Conservation (phyloP, 2,797 vertebrate genomes). For the Micromesistius poutassou region DNA sequence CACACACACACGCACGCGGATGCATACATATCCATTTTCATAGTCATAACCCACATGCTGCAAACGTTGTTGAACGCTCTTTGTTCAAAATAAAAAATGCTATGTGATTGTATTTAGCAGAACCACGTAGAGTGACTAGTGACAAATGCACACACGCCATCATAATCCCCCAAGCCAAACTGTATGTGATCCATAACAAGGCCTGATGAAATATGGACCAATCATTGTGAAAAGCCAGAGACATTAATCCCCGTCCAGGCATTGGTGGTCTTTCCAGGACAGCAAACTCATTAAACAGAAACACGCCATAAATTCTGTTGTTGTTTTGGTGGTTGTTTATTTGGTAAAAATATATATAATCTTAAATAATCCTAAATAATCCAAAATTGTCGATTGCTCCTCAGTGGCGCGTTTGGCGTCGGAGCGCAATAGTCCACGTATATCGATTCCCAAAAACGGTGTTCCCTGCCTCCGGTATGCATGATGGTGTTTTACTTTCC, state of each 20-base stretch:
- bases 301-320: not conserved
- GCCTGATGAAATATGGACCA: constrained; percentile 14
- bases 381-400: not conserved
- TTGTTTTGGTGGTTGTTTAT: not conserved
- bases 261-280: not conserved
- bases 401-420: not conserved
- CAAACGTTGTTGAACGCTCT: not conserved
- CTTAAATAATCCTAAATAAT: not conserved
- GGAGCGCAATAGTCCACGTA: not conserved
- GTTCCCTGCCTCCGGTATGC: no score
- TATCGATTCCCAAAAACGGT: not conserved
- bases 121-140: constrained; percentile 17
- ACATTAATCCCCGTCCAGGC: constrained; percentile 13
- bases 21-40: not conserved
- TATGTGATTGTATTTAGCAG: not conserved
- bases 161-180: not conserved
- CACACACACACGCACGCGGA: constrained; percentile 19
- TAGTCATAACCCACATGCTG: constrained; percentile 14
- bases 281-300: constrained; percentile 8
- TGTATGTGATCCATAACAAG: not conserved
- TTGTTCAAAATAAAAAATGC: not conserved
- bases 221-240: constrained; percentile 11
- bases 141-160: constrained; percentile 4
- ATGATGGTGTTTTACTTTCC: no score
- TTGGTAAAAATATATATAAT: not conserved